Base-by-base conservation (phyloP, 2,888 invertebrate species). In the Euplagia quadripunctaria region DNA sequence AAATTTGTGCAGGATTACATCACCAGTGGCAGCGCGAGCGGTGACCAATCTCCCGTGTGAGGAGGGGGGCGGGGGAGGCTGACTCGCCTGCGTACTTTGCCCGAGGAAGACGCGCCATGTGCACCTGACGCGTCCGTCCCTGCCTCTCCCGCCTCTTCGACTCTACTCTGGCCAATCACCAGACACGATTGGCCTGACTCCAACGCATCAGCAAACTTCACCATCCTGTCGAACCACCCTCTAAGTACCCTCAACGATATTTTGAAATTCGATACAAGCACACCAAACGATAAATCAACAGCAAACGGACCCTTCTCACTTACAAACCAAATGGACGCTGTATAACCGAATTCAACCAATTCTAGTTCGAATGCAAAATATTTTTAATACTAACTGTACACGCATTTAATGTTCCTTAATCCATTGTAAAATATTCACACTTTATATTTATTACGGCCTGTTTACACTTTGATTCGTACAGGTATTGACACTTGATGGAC, bases 31-130 rank as follows among this genome's bases (percentile, higher is more conserved):
- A 95, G 95, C 75, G 94, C 93, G 4, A 96, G 95, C 84, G 95
- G 95, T 0, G 95, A 95, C 11, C 95, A 95, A 84, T 96, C 96
- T 42, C 95, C 96, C 7, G 96, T 96, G 88, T 96, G 96, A 96
- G 95, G 88, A 71, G 94, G 87, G 89, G 91, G 93, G 96, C 96
- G 96, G 95, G 96, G 93, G 96, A 94, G 95, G 94, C 90, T 92
- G 76, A 86, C 89, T 87, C 94, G 94, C 91, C 93, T 95, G 90
- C 92, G 92, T 88, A 94, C 94, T 79, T 88, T 95, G 84, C 91
- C 93, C 73, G 95, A 95, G 89, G 95, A 96, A 88, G 95, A 95
- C 84, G 88, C 85, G 74, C 80, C 87, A 70, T 79, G 85, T 75
- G 70, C 70, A 31, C 79, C 84, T 68, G 88, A 88, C 77, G 87